phyloP scores from a whole-genome alignment of 2,113 vertebrate genomes.

The Accipiter cooperii region DNA sequence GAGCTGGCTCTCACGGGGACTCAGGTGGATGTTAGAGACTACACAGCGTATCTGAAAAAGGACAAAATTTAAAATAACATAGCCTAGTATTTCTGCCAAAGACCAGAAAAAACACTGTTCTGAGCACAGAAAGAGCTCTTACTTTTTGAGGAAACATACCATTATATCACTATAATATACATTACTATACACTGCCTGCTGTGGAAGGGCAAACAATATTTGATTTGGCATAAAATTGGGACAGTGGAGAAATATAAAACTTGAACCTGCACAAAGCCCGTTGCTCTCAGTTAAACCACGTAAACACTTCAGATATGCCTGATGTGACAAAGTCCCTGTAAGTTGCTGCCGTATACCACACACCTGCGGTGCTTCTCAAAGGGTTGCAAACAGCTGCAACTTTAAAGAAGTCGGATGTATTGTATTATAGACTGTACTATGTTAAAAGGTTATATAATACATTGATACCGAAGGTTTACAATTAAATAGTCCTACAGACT shows the following conservation, averaged over 20 bases:
- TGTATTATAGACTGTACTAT: background rate
- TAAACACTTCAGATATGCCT: background rate
- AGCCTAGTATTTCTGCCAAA: background rate
- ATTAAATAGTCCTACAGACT: background rate
- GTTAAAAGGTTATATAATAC: background rate
- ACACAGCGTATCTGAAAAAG: background rate
- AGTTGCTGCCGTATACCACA: background rate
- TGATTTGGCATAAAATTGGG: background rate
- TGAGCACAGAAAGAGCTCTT: background rate
- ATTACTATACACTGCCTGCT: background rate
- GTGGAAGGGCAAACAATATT: background rate
- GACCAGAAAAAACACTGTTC: background rate
- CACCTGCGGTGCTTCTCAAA: background rate
- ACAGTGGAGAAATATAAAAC: background rate
- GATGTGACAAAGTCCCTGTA: rapidly evolving
- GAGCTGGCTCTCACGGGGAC: background rate
- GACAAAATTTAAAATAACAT: background rate
- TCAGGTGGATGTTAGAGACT: background rate
- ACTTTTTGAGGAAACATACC: background rate
- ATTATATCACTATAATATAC: background rate
- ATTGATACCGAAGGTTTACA: background rate
- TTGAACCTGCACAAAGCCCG: background rate
- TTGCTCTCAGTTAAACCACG: background rate
- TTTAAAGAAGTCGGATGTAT: background rate
- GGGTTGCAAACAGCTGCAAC: background rate